Conservation (phyloP, 2,113 vertebrate species). For the Glareola pratincola region DNA sequence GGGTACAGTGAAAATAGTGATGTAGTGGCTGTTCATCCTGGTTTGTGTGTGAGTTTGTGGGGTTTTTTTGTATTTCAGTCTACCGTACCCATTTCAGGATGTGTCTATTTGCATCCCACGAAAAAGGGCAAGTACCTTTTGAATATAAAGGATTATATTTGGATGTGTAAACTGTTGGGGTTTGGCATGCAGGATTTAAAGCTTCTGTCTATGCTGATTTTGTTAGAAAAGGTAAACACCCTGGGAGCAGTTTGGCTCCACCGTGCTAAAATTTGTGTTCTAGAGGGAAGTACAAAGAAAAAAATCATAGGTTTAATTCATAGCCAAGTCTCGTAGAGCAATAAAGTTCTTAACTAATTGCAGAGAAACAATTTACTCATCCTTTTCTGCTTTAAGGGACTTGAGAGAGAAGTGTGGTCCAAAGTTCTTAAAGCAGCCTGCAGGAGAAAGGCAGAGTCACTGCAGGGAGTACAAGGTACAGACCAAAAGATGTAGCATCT, state of each 20-base stretch:
- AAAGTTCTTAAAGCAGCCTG: neutral
- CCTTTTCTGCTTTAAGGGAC: neutral
- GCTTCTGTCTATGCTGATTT: neutral
- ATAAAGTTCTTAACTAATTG: neutral
- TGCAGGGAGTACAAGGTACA: neutral
- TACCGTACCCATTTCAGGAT: neutral
- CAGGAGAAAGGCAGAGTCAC: neutral
- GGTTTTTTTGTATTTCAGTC: neutral
- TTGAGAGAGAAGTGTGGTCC: neutral
- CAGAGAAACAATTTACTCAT: neutral
- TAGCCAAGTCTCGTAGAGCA: neutral
- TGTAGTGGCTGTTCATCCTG: neutral
- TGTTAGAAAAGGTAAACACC: neutral
- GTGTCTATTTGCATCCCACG: neutral
- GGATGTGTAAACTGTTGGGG: neutral
- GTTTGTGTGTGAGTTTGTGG: neutral
- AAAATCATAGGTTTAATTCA: neutral
- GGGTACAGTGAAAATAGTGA: neutral
- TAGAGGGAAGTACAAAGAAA: neutral
- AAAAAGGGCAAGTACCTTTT: neutral
- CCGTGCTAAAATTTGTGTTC: neutral
- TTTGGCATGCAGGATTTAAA: neutral
- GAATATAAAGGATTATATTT: neutral
- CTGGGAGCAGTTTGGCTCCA: neutral
- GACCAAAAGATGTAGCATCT: neutral